Conservation (phyloP, 2,888 invertebrate genomes). For the Tribolium freemani region DNA sequence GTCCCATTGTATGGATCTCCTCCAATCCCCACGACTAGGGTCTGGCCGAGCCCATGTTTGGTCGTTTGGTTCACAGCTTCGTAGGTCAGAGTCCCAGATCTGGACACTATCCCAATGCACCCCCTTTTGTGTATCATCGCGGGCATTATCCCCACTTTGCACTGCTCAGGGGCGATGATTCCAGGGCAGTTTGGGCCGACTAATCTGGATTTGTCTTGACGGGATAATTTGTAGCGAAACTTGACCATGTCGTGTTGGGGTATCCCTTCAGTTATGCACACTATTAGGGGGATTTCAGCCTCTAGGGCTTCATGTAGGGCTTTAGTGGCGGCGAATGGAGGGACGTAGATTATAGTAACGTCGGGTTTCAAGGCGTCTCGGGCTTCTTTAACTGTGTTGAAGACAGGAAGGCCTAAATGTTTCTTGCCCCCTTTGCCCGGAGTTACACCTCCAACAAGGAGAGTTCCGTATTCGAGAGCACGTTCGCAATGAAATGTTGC, state of each 20-base stretch:
- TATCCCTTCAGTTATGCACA: slow-evolving; percentile 73
- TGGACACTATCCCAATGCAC: slow-evolving; percentile 80
- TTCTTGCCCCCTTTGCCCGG: slow-evolving; percentile 86
- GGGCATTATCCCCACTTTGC: slow-evolving; percentile 87
- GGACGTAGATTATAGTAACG: slow-evolving; percentile 85
- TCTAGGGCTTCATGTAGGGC: slow-evolving; percentile 83
- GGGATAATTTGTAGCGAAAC: slow-evolving; percentile 75
- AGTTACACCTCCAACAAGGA: slow-evolving; percentile 84
- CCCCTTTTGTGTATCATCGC: slow-evolving; percentile 84
- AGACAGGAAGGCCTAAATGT: slow-evolving; percentile 82
- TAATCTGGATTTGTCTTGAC: slow-evolving; percentile 80
- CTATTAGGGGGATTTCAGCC: slow-evolving; percentile 82
- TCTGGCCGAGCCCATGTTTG: slow-evolving; percentile 86
- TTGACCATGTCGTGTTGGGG: slow-evolving; percentile 84
- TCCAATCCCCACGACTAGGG: slow-evolving; percentile 94
- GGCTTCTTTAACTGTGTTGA: slow-evolving; percentile 76
- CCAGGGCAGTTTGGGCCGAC: slow-evolving; percentile 89
- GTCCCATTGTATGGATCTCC: slow-evolving; percentile 61
- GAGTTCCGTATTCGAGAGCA: slow-evolving; percentile 85
- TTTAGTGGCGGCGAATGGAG: slow-evolving; percentile 78
- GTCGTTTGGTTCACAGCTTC: slow-evolving; percentile 85
- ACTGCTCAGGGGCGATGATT: slow-evolving; percentile 81
- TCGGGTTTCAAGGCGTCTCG: slow-evolving; percentile 77
- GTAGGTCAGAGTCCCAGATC: slow-evolving; percentile 76
- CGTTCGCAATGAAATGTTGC: slow-evolving; percentile 79